Base-by-base conservation (phyloP, 2,113 vertebrate species). In the Tinamus guttatus region DNA sequence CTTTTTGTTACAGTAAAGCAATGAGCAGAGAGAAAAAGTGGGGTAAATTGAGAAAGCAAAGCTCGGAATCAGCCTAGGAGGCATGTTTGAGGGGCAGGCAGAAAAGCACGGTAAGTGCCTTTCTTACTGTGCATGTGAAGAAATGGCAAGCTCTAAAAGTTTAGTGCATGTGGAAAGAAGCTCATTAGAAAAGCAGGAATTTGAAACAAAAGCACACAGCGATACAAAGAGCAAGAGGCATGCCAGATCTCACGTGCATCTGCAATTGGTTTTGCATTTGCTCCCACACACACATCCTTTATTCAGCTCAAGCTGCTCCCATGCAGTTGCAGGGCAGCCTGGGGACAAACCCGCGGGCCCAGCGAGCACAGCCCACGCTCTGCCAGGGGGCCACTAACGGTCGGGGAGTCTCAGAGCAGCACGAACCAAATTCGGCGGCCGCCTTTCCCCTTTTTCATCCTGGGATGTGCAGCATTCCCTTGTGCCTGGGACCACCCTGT, bases 401-500 rank as follows among this genome's bases (percentile, higher is more conserved):
- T 56, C 25, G 32, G 16, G 32, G n/a, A 49, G 24, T 7, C 27
- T 14, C 59, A 21, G 47, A 38, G 14, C 2, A 2, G 10, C 11
- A 16, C 32, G 70, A 22, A n/a, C 40, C 2, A 1, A 22, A 1
- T 9, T 17, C 8, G 7, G 24, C 8, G 63, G 40, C 41, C 93
- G 41, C 36, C 56, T 54, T 22, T 19, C 45, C 36, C 70, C 19
- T 2, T 16, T 54, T 21, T 17, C 27, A 52, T 5, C 18, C 30
- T 56, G 0, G 0, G 41, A 41, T 30, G 4, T 65, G 49, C 77
- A 80, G 62, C 27, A 2, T 10, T 68, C 18, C 2, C 15, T 54
- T 0, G 0, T 65, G 43, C 43, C 65, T 24, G 14, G 32, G 24
- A 51, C 8, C 0, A 0, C 25, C 52, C 45, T 32, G 5, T 2